These are phyloP conservation scores for Trichacis sp. DNA, from an alignment of 2,888 invertebrate genomes.

Conservation along the genomic window DNA sequence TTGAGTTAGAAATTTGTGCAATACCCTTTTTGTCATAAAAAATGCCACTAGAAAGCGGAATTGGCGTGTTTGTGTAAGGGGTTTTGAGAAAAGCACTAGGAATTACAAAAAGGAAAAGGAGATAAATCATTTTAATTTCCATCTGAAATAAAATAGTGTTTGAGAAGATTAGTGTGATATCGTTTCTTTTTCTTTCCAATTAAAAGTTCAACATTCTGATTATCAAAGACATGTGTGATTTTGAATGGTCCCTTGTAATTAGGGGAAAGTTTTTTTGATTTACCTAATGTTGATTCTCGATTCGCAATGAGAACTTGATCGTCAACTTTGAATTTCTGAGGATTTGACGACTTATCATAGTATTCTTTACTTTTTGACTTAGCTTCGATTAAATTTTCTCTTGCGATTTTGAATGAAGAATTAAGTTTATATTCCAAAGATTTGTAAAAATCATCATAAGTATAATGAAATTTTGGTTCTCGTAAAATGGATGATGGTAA, in stretches of 20 bases:
- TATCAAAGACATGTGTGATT: neutral
- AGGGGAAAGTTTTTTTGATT: neutral
- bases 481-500: too few species aligned
- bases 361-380: too few species aligned
- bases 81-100: neutral
- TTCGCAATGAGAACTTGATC: neutral
- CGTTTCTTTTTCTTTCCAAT: neutral
- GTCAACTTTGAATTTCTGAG: too few species aligned
- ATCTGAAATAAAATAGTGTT: neutral
- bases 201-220: neutral
- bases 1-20: neutral
- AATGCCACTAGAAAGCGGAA: neutral
- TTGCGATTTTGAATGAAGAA: too few species aligned
- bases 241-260: neutral
- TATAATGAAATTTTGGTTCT: too few species aligned
- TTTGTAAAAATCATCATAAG: too few species aligned
- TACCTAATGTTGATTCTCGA: neutral
- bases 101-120: neutral
- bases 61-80: neutral
- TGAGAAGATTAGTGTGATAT: neutral
- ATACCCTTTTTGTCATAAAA: neutral
- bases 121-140: neutral
- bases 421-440: too few species aligned
- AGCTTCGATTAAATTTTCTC: too few species aligned
- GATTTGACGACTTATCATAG: too few species aligned